Conservation (phyloP, 2,888 invertebrate species). For the Anoplius nigerrimus region DNA sequence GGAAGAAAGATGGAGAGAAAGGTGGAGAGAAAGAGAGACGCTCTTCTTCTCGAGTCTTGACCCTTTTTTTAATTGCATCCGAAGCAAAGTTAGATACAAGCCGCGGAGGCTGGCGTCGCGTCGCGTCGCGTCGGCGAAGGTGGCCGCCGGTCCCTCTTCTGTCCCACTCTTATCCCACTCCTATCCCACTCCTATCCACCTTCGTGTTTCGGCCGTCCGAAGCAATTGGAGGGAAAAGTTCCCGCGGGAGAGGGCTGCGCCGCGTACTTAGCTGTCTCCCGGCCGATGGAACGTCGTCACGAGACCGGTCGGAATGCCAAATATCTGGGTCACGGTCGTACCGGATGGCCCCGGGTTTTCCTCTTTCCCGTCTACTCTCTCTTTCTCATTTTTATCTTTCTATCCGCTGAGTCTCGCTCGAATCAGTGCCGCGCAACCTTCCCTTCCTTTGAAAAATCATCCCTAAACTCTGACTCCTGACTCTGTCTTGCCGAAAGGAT, state of each 20-base stretch:
- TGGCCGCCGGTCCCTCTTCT: too few relatives aligned
- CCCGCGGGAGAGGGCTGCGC: conserved; percentile 14
- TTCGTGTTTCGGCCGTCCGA: conserved; percentile 5
- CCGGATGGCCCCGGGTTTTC: conserved; percentile 39
- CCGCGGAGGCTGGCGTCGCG: conserved; percentile 8
- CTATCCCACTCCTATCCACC: too few relatives aligned
- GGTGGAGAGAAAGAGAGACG: conserved; percentile 48
- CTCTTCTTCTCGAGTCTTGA: conserved; percentile 56
- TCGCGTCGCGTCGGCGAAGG: neutral
- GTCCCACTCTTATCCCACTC: too few relatives aligned
- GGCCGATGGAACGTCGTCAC: conserved; percentile 11
- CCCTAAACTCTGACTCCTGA: too few relatives aligned
- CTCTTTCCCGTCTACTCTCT: conserved; percentile 11
- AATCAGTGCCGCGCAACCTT: neutral
- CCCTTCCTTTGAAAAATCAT: too few relatives aligned
- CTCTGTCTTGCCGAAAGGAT: too few relatives aligned
- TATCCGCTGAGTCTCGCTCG: neutral
- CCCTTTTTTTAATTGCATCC: conserved; percentile 67
- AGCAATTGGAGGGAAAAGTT: conserved; percentile 26
- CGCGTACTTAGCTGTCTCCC: conserved; percentile 31
- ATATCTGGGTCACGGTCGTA: conserved; percentile 42
- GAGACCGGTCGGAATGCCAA: conserved; percentile 32
- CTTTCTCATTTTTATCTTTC: neutral
- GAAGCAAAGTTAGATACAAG: conserved; percentile 48
- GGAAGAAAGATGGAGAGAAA: too few relatives aligned